These are phyloP conservation scores for Rhinella marina DNA, from an alignment of 2,797 vertebrate species.

Conservation along the genomic window DNA sequence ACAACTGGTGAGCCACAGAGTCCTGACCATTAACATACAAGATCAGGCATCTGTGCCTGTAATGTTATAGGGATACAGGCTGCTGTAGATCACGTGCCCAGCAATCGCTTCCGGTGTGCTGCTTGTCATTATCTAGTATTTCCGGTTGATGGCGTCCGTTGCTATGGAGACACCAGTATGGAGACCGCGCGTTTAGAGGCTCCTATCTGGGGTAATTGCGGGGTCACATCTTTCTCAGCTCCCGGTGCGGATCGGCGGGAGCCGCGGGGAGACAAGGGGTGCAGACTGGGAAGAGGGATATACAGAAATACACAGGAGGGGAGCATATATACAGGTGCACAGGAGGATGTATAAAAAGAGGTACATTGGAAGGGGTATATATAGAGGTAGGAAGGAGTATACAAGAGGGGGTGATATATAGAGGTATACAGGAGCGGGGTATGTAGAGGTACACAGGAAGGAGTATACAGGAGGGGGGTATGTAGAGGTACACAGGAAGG, in stretches of 20 bases:
- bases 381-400: too few relatives aligned
- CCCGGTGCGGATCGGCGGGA: too few relatives aligned
- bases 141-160: slow-evolving; percentile 54
- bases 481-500: neutral
- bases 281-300: too few relatives aligned
- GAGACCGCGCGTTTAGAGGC: slow-evolving; percentile 67
- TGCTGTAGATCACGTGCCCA: neutral
- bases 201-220: neutral
- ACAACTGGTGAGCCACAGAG: neutral
- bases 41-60: neutral
- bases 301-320: neutral
- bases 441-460: neutral
- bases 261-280: too few relatives aligned
- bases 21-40: too few relatives aligned
- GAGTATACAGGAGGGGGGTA: neutral
- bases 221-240: too few relatives aligned
- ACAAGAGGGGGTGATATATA: neutral
- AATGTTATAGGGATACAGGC: neutral
- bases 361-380: neutral
- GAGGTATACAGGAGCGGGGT: neutral
- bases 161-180: slow-evolving; percentile 69
- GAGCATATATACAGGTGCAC: neutral
- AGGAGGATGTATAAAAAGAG: neutral
- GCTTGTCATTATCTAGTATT: neutral
- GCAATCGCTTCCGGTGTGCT: neutral